Conservation (phyloP, 2,888 invertebrate species). For the Aphrophora alni region DNA sequence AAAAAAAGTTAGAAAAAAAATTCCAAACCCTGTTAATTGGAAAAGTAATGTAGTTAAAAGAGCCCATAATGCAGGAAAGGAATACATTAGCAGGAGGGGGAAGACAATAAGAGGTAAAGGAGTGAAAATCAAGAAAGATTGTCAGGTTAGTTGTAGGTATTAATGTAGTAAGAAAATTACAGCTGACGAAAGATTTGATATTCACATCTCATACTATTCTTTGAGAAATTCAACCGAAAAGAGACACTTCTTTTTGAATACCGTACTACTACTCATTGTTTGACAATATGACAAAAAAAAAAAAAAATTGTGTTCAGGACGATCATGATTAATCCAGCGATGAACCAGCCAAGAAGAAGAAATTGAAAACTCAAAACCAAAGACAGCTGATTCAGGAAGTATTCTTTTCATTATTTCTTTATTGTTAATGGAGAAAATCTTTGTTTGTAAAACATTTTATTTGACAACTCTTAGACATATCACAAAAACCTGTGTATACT, state of each 20-base stretch:
- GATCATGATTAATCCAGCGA: background rate
- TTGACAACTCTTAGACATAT: constrained; percentile 17
- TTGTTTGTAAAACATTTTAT: constrained; percentile 20
- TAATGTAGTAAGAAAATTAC: background rate
- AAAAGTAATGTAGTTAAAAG: constrained; percentile 16
- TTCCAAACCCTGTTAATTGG: constrained; percentile 10
- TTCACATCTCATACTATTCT: constrained; percentile 9
- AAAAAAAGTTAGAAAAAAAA: background rate
- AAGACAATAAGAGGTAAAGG: constrained; percentile 3
- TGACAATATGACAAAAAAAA: background rate
- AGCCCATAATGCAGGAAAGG: constrained; percentile 6
- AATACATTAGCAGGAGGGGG: constrained; percentile 10
- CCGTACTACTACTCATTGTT: background rate
- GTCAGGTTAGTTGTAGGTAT: constrained; percentile 13
- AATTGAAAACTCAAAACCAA: background rate
- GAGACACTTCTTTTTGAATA: background rate
- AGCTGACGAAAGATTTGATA: constrained; percentile 11
- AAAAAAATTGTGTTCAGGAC: background rate
- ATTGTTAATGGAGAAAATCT: constrained; percentile 6
- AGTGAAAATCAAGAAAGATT: background rate
- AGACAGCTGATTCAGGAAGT: constrained; percentile 12
- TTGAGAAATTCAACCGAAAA: constrained; percentile 8
- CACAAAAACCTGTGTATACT: constrained; percentile 11
- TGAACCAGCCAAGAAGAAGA: constrained; percentile 4
- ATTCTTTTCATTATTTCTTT: constrained; percentile 19